A percentile compares a stretch with the other conserved stretches of the same genome.
These are phyloP conservation scores for Globia sparganii DNA, from an alignment of 2,888 invertebrate species.

Conservation along the genomic window DNA sequence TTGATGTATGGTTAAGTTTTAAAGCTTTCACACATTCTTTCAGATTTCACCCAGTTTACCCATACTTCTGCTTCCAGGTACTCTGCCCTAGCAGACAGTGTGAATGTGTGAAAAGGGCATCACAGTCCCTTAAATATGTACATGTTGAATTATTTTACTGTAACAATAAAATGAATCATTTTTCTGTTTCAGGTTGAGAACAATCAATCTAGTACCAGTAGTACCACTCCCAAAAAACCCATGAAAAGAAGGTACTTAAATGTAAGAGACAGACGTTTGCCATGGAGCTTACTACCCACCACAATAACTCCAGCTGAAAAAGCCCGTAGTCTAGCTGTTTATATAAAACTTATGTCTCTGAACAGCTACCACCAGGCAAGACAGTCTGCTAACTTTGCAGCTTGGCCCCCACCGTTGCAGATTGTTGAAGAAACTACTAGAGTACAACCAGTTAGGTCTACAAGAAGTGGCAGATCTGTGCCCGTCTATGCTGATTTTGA, in stretches of 20 bases:
- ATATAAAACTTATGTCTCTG: slow-evolving; percentile 86
- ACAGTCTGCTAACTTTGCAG: slow-evolving; percentile 79
- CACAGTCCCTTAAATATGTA: neutral
- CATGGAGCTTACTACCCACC: slow-evolving; percentile 85
- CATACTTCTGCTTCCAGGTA: neutral
- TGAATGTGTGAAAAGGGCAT: slow-evolving; percentile 3
- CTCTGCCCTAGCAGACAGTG: neutral
- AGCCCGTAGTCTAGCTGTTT: slow-evolving; percentile 84
- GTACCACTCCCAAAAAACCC: slow-evolving; percentile 70
- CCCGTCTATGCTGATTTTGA: slow-evolving; percentile 86
- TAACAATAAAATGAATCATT: neutral
- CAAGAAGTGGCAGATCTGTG: slow-evolving; percentile 85
- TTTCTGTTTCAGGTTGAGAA: slow-evolving; percentile 71
- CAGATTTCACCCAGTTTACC: neutral
- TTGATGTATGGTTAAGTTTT: neutral
- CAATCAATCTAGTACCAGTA: slow-evolving; percentile 43
- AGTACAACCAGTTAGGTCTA: slow-evolving; percentile 82
- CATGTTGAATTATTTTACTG: neutral
- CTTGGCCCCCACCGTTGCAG: slow-evolving; percentile 86
- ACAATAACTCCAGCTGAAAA: slow-evolving; percentile 82
- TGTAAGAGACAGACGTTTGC: slow-evolving; percentile 85
- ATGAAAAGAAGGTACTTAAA: slow-evolving; percentile 83
- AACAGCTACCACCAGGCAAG: slow-evolving; percentile 85
- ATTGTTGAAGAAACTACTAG: slow-evolving; percentile 84
- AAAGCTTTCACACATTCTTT: neutral